Evolutionary conservation across 1,140 invertebrate genomes (phyloP), one percentile per base, ranked within the genome.

Genomic region (Drosophila quadrilineata): DNA sequence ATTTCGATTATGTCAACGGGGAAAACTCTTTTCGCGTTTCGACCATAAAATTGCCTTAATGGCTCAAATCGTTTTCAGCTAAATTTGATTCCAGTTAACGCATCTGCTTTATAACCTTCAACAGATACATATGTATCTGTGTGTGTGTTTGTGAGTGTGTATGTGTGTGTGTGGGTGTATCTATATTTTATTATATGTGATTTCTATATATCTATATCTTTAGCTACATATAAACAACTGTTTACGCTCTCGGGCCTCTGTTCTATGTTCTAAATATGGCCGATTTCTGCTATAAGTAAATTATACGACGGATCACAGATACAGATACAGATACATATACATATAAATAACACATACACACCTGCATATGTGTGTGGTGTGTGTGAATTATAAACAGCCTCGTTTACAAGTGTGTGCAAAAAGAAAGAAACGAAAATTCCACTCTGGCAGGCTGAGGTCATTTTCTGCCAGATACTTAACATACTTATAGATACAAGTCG

Each of bases 371-470:
- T 50, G 26, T 45, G 3, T 35, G 33, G 16, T 48, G 59, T 31
- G 36, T 24, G 29, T 50, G 33, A 64, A 69, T 59, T 49, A 67
- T 72, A 72, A 69, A 58, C 60, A 60, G 56, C 14, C 54, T 31
- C 29, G 28, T 19, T 58, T 41, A 73, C 54, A 49, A 57, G 56
- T 57, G 53, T 63, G 72, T 36, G 66, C 54, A 45, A 80, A 73
- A n/a, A n/a, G n/a, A n/a, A n/a, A n/a, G n/a, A n/a, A n/a, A n/a
- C n/a, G n/a, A n/a, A 72, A 60, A 75, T 85, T 85, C 79, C 66
- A 67, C 35, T 59, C 54, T 58, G 65, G 46, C 66, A 41, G 67
- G 74, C 66, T 82, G 80, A 85, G 79, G 80, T 85, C 75, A 73
- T 40, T 65, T n/a, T n/a, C n/a, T n/a, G n/a, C n/a, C n/a, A n/a